Base-by-base conservation (phyloP, 2,888 invertebrate genomes). In the Melipona beecheii region DNA sequence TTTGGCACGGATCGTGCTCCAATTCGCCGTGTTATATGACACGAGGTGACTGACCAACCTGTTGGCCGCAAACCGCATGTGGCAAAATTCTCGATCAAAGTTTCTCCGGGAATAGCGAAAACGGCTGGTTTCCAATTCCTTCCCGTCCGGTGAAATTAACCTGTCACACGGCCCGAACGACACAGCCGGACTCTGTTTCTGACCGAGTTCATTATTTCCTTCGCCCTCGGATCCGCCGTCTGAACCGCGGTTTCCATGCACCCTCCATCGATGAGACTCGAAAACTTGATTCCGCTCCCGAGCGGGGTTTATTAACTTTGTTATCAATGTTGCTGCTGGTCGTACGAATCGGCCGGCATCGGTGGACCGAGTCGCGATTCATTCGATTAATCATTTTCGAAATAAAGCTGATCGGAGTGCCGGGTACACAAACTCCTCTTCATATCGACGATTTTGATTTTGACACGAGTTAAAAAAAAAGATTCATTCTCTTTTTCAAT, bases 41-140 rank as follows among this genome's bases (percentile, higher is more conserved):
- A 86, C 78, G 77, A 83, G 86, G 77, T 79, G 75, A 79, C 66
- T 70, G 78, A 68, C 78, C 86, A 87, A 87, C 87, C 87, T 88
- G 87, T 87, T 87, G 89, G 78, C 78, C 70, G 43, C 69, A 78
- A 75, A 82, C 78, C 79, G 68, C 77, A 78, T 54, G 79, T 70
- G 75, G 84, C 79, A 78, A 84, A 84, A 75, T 56, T 50, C 54
- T 79, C 72, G 69, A 80, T 88, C 77, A 86, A 83, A 81, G 75
- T 86, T 88, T 81, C 75, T 15, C 64, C 49, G 72, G 64, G 66
- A 73, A 74, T 83, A 71, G 54, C 62, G 71, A 75, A 84, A 84
- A 76, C 75, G 75, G 65, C 49, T 27, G 69, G 60, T 74, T 66
- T 76, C 71, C 79, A 60, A 75, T 84, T 79, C 77, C 77, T 73